Evolutionary conservation across 1,140 invertebrate genomes (phyloP).

Genomic region (Apis dorsata): DNA sequence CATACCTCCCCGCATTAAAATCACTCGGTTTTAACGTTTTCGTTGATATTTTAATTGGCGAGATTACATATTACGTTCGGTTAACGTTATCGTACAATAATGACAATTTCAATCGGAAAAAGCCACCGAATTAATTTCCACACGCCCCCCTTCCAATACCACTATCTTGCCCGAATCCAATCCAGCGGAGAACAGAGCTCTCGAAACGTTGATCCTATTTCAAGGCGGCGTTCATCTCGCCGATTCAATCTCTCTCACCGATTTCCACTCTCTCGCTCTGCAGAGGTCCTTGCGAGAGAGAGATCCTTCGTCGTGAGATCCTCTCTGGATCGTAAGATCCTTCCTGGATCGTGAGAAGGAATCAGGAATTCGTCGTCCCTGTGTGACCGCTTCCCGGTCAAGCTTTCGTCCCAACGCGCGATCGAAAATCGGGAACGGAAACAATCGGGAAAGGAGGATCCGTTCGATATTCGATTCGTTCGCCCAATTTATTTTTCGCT

Average conservation of each 20-base stretch:
- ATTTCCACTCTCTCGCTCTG: background rate
- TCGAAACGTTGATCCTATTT: slow-evolving; percentile 4
- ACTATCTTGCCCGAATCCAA: no score
- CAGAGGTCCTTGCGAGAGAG: no score
- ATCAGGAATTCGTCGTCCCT: slow-evolving; percentile 1
- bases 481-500: no score
- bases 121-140: no score
- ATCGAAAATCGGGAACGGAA: no score
- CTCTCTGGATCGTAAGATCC: background rate
- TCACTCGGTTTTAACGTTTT: no score
- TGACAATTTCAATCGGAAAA: no score
- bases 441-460: background rate
- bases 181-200: background rate
- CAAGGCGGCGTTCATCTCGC: background rate
- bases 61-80: no score
- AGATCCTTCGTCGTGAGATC: background rate
- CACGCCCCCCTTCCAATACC: no score
- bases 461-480: slow-evolving; percentile 8
- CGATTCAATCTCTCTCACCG: slow-evolving; percentile 6
- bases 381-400: background rate
- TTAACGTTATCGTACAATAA: no score
- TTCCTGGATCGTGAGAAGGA: background rate
- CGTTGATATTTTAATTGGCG: no score
- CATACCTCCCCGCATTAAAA: no score
- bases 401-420: background rate